Percentiles rank a stretch among this genome's conserved stretches.
Conservation (phyloP, 2,797 vertebrate species). For the Pseudochirops cupreus region DNA sequence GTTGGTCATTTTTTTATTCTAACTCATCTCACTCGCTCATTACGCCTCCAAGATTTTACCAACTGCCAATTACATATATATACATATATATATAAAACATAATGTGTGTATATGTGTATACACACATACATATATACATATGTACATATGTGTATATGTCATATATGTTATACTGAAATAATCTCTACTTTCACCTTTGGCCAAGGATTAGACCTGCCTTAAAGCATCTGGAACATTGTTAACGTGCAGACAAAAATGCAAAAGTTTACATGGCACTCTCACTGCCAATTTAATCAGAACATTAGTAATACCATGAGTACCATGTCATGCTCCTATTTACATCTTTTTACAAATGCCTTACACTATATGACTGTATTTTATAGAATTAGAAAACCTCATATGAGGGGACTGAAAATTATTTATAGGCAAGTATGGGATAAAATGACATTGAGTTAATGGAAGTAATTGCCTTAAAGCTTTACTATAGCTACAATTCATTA, state of each 20-base stretch:
- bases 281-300: not conserved
- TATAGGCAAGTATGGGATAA: constrained; percentile 44
- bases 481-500: constrained; percentile 59
- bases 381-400: constrained; percentile 60
- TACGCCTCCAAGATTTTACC: not conserved
- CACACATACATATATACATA: not conserved
- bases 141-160: no score
- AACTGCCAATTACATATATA: not conserved
- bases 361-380: not conserved
- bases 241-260: not conserved
- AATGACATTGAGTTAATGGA: constrained; percentile 63
- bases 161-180: not conserved
- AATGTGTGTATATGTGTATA: no score
- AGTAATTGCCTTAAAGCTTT: constrained; percentile 64
- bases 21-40: not conserved
- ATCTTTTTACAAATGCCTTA: not conserved
- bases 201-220: not conserved
- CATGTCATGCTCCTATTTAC: not conserved
- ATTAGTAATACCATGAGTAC: not conserved
- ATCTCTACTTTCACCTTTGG: not conserved
- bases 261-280: not conserved
- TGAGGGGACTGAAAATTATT: constrained; percentile 62
- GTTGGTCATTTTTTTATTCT: not conserved
- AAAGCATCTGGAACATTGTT: not conserved
- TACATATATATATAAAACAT: no score